A percentile compares a stretch with the other conserved stretches of the same genome.
These are phyloP conservation scores for Tipula helvola DNA, from an alignment of 2,888 invertebrate species.

Conservation along the genomic window DNA sequence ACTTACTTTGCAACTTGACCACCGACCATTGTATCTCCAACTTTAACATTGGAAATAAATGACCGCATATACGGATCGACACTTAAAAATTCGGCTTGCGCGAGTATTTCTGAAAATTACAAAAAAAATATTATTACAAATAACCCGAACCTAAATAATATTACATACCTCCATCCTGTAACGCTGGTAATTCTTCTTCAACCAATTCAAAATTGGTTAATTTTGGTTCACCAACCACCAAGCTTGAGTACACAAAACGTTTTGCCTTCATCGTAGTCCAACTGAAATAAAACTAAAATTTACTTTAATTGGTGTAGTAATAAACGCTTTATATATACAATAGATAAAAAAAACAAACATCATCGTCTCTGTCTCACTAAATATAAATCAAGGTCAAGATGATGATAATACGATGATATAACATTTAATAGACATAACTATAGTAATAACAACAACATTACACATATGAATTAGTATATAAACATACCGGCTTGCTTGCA, in stretches of 20 bases:
- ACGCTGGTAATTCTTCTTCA: conserved; percentile 50
- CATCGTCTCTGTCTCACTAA: neutral
- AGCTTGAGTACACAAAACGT: conserved; percentile 50
- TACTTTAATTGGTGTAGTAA: neutral
- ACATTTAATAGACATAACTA: too few relatives aligned
- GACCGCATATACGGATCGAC: conserved; percentile 63
- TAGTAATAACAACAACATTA: neutral
- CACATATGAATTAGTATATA: neutral
- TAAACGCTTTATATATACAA: neutral
- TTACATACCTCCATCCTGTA: conserved; percentile 52
- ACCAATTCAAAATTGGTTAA: conserved; percentile 49
- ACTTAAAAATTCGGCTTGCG: conserved; percentile 54
- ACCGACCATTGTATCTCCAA: conserved; percentile 56
- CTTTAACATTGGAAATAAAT: conserved; percentile 40
- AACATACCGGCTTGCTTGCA: neutral
- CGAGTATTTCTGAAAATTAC: conserved; percentile 42
- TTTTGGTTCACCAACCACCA: conserved; percentile 55
- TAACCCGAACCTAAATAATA: too few relatives aligned
- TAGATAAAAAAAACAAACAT: neutral
- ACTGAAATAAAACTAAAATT: neutral
- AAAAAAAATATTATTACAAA: too few relatives aligned
- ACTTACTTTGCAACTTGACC: conserved; percentile 55
- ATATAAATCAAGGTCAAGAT: neutral
- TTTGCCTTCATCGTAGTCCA: conserved; percentile 40
- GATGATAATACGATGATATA: neutral